A percentile compares a stretch with the other conserved stretches of the same genome.
Conservation (phyloP, 2,113 vertebrate species). For the Ceyx melanurus region DNA sequence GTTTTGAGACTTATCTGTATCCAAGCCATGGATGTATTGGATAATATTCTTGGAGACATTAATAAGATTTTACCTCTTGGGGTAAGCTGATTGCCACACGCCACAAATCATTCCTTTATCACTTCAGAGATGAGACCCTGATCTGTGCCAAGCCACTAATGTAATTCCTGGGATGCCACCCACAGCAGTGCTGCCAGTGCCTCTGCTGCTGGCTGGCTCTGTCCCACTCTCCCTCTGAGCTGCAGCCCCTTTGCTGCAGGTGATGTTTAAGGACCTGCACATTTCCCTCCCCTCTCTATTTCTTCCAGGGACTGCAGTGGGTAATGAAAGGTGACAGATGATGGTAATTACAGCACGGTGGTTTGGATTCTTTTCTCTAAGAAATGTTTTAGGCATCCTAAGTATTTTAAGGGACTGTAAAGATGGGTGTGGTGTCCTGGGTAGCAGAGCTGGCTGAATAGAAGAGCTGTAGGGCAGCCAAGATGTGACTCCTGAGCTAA, state of each 20-base stretch:
- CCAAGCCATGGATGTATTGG: background rate
- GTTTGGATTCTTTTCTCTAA: background rate
- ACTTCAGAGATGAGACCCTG: slow-evolving; percentile 12
- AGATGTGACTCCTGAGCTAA: background rate
- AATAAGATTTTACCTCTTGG: slow-evolving; percentile 27
- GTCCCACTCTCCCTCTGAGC: accelerated
- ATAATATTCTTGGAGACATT: background rate
- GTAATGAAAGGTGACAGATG: background rate
- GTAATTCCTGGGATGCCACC: background rate
- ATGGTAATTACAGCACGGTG: background rate
- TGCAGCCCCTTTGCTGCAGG: background rate
- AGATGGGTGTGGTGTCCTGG: slow-evolving; percentile 8
- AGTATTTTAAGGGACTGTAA: slow-evolving; percentile 33
- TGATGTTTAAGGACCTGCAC: background rate
- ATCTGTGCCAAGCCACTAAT: slow-evolving; percentile 41
- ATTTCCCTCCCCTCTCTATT: background rate
- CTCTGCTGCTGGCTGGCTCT: background rate
- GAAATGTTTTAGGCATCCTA: slow-evolving; percentile 1
- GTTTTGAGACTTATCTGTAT: background rate
- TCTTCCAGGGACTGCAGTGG: background rate
- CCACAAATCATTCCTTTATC: slow-evolving; percentile 44
- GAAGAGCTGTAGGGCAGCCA: background rate
- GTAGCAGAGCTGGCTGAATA: background rate
- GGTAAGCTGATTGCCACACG: background rate
- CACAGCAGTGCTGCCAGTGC: background rate